phyloP scores from a whole-genome alignment of 2,888 invertebrate species.

The Desoria tigrina region DNA sequence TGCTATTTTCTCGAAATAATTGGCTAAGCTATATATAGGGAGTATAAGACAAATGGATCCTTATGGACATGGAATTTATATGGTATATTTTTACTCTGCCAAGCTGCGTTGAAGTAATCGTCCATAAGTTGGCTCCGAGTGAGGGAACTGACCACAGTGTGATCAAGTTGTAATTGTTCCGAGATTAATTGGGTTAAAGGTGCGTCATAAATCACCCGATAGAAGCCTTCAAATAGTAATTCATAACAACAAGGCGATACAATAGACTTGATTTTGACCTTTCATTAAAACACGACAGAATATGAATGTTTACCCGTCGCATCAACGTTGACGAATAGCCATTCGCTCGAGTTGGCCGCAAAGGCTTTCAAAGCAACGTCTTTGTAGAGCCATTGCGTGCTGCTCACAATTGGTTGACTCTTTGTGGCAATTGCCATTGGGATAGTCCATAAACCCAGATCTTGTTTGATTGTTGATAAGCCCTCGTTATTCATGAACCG shows the following conservation, averaged over 20 bases:
- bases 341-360: slow-evolving; percentile 34
- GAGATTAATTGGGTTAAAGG: slow-evolving; percentile 32
- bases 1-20: too few species aligned
- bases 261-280: neutral
- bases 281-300: neutral
- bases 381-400: slow-evolving; percentile 38
- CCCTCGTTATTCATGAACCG: slow-evolving; percentile 15
- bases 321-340: slow-evolving; percentile 46
- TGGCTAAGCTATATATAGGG: too few species aligned
- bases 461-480: neutral
- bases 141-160: slow-evolving; percentile 23
- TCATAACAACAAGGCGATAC: too few species aligned
- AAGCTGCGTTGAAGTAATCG: slow-evolving; percentile 45
- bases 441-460: slow-evolving; percentile 32
- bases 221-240: slow-evolving; percentile 45
- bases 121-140: slow-evolving; percentile 48
- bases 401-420: neutral
- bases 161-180: slow-evolving; percentile 30
- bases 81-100: slow-evolving; percentile 40
- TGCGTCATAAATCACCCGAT: slow-evolving; percentile 44
- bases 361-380: slow-evolving; percentile 36
- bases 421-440: slow-evolving; percentile 35
- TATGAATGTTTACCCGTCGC: slow-evolving; percentile 44
- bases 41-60: too few species aligned
- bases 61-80: too few species aligned